Evolutionary conservation across 2,888 invertebrate genomes (phyloP).

Genomic region (Trissoscelio sp.): DNA sequence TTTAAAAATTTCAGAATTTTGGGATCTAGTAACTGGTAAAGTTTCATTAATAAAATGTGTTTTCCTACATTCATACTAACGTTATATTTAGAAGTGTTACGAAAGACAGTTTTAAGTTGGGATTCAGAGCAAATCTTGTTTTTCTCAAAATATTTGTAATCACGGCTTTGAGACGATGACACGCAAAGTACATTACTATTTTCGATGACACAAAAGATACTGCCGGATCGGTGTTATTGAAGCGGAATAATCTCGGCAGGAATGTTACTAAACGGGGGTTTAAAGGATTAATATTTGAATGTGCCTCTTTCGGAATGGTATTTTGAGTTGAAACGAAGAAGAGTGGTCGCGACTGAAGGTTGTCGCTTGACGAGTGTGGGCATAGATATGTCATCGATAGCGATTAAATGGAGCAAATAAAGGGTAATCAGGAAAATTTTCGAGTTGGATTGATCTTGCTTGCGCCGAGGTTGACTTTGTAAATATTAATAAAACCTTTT

Average conservation of each 20-base stretch:
- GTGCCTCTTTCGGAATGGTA: constrained; percentile 51
- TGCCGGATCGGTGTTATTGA: constrained; percentile 48
- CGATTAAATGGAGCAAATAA: constrained; percentile 14
- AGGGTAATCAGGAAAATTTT: constrained; percentile 18
- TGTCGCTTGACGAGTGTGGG: constrained; percentile 13
- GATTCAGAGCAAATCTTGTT: constrained; percentile 54
- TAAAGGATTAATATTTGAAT: constrained; percentile 56
- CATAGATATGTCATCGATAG: constrained; percentile 52
- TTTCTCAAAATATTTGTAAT: constrained; percentile 65
- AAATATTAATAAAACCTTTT: background rate
- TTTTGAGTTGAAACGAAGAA: constrained; percentile 27
- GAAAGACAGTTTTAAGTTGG: background rate
- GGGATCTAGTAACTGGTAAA: too few species aligned
- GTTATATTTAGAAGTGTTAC: too few species aligned
- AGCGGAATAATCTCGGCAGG: constrained; percentile 58
- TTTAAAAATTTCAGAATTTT: too few species aligned
- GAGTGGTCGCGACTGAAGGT: constrained; percentile 23
- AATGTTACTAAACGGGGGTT: constrained; percentile 57
- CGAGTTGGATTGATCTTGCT: background rate
- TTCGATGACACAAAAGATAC: constrained; percentile 59
- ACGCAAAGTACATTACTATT: constrained; percentile 64
- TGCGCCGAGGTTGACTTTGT: background rate
- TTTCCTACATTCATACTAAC: too few species aligned
- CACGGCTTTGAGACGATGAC: constrained; percentile 55
- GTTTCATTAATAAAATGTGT: too few species aligned